Conservation (phyloP, 2,113 vertebrate genomes). For the Ivindomyrus marchei region DNA sequence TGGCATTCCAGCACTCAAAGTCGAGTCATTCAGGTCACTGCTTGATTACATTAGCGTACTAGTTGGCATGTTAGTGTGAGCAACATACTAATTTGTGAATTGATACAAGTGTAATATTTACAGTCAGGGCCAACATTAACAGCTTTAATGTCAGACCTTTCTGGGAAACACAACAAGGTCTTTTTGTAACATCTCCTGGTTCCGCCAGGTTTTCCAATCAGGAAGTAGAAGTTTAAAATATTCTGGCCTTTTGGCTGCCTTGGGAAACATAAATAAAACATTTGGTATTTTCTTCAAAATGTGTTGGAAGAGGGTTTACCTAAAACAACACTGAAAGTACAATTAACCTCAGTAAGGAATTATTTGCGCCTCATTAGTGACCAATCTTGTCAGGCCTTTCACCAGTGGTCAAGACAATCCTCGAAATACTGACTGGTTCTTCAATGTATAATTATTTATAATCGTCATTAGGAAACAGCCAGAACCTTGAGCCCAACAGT, state of each 20-base stretch:
- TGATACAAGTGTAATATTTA: background rate
- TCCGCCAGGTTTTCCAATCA: background rate
- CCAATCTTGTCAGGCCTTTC: background rate
- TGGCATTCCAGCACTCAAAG: background rate
- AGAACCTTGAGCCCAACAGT: slow-evolving; percentile 48
- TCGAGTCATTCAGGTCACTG: background rate
- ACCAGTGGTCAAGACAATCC: background rate
- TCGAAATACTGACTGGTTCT: background rate
- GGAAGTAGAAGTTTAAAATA: background rate
- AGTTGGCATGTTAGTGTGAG: background rate
- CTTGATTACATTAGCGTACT: background rate
- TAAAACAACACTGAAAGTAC: background rate
- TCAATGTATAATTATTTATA: slow-evolving; percentile 37
- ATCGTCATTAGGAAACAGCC: slow-evolving; percentile 51
- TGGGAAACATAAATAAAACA: background rate
- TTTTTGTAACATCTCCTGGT: slow-evolving; percentile 7
- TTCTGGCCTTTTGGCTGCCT: slow-evolving; percentile 7
- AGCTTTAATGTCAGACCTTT: background rate
- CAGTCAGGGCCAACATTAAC: background rate
- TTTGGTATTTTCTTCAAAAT: background rate
- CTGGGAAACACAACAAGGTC: background rate
- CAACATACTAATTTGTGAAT: slow-evolving; percentile 8
- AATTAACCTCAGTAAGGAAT: background rate
- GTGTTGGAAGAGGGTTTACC: background rate
- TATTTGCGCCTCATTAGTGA: background rate